Conservation (phyloP, 2,113 vertebrate species). For the Recurvirostra avosetta region DNA sequence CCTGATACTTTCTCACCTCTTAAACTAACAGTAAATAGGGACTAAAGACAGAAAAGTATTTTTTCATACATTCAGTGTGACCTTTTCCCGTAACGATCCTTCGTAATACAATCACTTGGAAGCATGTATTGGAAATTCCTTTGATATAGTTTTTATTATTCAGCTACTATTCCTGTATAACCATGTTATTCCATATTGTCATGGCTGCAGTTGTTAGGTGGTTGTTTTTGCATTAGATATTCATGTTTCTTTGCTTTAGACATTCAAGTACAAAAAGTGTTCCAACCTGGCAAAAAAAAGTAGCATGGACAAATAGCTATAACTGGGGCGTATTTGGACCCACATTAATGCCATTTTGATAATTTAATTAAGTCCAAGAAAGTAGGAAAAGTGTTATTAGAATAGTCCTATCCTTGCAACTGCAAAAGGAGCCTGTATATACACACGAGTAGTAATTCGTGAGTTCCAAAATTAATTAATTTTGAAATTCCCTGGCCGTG, state of each 20-base stretch:
- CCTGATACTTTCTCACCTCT: background rate
- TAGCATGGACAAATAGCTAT: background rate
- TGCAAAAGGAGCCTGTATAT: background rate
- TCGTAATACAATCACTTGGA: background rate
- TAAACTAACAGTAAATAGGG: background rate
- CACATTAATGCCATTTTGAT: background rate
- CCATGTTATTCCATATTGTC: background rate
- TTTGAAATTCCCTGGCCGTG: background rate
- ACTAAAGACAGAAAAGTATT: background rate
- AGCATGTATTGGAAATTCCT: background rate
- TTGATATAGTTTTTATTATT: background rate
- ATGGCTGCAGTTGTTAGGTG: background rate
- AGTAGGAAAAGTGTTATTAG: background rate
- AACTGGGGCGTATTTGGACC: background rate
- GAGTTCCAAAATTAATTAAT: background rate
- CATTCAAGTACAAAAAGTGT: background rate
- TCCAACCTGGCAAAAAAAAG: background rate
- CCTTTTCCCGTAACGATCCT: background rate
- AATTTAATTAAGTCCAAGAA: background rate
- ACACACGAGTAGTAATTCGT: background rate
- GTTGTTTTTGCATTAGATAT: background rate
- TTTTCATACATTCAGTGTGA: background rate
- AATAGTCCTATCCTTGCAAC: background rate
- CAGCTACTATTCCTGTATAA: background rate
- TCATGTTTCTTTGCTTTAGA: background rate